Conservation (phyloP, 1,140 invertebrate species). For the Augochlora pura region DNA sequence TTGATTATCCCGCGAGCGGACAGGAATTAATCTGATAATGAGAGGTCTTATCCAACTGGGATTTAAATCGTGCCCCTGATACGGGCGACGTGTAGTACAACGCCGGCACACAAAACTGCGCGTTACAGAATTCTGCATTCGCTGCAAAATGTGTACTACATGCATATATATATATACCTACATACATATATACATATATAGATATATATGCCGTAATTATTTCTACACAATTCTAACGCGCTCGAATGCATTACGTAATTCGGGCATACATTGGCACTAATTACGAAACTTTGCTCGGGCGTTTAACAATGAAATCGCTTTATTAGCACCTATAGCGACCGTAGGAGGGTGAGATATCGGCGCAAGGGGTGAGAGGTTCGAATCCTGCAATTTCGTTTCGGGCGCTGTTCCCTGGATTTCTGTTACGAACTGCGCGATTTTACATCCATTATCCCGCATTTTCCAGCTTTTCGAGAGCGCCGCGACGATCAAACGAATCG, state of each 20-base stretch:
- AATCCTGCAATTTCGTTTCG: constrained; percentile 41
- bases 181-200: too few relatives aligned
- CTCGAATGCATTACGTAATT: constrained; percentile 1
- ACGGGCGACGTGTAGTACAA: not conserved
- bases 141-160: not conserved
- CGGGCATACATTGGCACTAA: constrained; percentile 6
- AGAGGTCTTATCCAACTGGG: not conserved
- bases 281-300: constrained; percentile 27
- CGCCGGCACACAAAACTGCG: too few relatives aligned
- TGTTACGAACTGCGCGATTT: too few relatives aligned
- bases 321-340: not conserved
- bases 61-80: constrained; percentile 14
- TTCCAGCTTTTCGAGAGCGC: too few relatives aligned
- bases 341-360: not conserved
- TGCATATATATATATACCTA: not conserved
- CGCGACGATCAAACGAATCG: too few relatives aligned
- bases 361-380: not conserved
- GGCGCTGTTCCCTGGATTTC: not conserved
- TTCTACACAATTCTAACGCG: not conserved
- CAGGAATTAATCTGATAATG: constrained; percentile 6
- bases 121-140: not conserved
- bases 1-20: constrained; percentile 1
- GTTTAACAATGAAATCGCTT: constrained; percentile 10
- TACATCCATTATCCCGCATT: too few relatives aligned
- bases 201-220: not conserved